Percentiles rank a stretch among this genome's conserved stretches.
These are phyloP conservation scores for Malurus alboscapulatus DNA, from an alignment of 2,113 vertebrate genomes.

Conservation along the genomic window DNA sequence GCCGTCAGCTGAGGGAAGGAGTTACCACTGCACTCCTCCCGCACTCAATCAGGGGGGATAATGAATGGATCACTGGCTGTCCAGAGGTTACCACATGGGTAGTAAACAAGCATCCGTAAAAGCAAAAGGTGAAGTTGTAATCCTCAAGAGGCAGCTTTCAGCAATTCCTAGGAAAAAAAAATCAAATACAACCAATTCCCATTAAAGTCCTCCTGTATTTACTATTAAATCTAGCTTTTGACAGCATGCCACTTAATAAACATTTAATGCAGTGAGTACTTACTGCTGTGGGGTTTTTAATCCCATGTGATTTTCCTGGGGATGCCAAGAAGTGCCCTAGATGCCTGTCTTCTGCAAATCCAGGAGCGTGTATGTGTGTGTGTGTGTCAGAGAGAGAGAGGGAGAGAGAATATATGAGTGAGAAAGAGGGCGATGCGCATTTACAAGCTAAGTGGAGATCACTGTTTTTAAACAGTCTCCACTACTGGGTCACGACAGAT, in stretches of 20 bases:
- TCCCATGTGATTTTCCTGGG: slow-evolving; percentile 27
- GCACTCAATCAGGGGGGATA: slow-evolving; percentile 1
- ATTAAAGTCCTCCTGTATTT: background rate
- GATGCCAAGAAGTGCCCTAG: slow-evolving; percentile 41
- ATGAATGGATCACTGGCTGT: slow-evolving; percentile 9
- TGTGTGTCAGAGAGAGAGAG: background rate
- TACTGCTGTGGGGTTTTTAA: slow-evolving; percentile 50
- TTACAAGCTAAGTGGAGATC: slow-evolving; percentile 53
- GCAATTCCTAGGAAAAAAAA: slow-evolving; percentile 24
- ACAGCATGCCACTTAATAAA: slow-evolving; percentile 48
- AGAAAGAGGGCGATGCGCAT: slow-evolving; percentile 35
- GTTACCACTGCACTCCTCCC: background rate
- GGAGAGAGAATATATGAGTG: background rate
- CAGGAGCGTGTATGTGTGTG: background rate
- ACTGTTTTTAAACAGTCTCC: slow-evolving; percentile 60
- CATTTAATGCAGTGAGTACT: slow-evolving; percentile 51
- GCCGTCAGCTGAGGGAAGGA: slow-evolving; percentile 2
- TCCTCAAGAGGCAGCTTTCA: slow-evolving; percentile 12
- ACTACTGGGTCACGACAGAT: slow-evolving; percentile 23
- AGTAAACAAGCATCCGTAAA: slow-evolving; percentile 39
- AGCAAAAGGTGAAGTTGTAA: slow-evolving; percentile 26
- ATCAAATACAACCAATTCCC: slow-evolving; percentile 17
- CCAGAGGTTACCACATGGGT: slow-evolving; percentile 27
- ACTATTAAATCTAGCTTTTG: slow-evolving; percentile 17
- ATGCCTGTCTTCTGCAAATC: slow-evolving; percentile 48